phyloP scores from a whole-genome alignment of 2,797 vertebrate species.

The Xyrichtys novacula region DNA sequence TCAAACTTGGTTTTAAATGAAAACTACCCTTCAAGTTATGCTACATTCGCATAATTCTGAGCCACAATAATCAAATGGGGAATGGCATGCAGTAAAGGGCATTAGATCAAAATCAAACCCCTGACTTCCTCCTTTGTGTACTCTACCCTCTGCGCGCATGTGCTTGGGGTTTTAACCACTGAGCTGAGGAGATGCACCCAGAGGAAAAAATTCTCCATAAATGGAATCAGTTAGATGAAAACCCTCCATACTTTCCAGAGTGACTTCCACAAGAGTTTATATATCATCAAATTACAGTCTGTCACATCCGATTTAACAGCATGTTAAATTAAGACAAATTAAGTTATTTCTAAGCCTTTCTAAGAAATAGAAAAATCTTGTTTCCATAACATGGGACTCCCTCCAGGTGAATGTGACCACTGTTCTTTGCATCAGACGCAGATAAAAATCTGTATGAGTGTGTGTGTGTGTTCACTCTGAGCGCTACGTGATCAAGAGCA shows the following conservation, averaged over 20 bases:
- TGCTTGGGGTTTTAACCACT: no score
- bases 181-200: no score
- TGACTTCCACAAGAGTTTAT: background rate
- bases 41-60: no score
- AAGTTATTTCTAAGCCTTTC: background rate
- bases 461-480: constrained; percentile 18
- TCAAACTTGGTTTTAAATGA: no score
- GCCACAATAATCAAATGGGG: no score
- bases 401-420: constrained; percentile 7
- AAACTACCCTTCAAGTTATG: no score
- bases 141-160: no score
- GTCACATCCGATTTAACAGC: background rate
- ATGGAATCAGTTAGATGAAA: background rate
- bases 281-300: constrained; percentile 4
- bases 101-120: no score
- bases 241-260: background rate
- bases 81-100: no score
- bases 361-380: no score
- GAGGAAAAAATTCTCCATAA: background rate
- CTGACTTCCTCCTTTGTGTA: no score
- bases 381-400: constrained; percentile 31
- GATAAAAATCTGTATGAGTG: constrained; percentile 48
- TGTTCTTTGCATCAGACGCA: constrained; percentile 1
- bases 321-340: constrained; percentile 2
- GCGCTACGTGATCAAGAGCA: constrained; percentile 68